Percentiles rank a stretch among this genome's conserved stretches.
Conservation (phyloP, 2,113 vertebrate species). For the Sardina pilchardus region DNA sequence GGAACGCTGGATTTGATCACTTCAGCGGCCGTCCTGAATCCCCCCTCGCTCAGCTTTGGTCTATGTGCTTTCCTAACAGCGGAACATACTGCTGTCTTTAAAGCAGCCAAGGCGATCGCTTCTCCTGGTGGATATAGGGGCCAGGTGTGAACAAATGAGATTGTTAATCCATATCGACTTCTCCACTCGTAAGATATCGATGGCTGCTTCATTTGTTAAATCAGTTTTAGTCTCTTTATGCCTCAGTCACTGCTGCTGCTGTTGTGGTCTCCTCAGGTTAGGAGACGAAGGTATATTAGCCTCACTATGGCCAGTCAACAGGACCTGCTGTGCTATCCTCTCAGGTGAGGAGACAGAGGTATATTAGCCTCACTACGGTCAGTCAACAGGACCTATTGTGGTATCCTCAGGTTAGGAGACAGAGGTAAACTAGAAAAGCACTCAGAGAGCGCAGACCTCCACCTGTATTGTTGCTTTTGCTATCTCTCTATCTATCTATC, state of each 20-base stretch:
- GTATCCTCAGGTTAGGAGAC: not conserved
- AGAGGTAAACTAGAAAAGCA: not conserved
- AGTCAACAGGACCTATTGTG: not conserved
- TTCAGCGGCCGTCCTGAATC: not conserved
- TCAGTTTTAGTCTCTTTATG: not conserved
- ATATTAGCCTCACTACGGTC: not conserved
- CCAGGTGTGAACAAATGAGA: not conserved
- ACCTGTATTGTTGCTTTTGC: too few relatives aligned
- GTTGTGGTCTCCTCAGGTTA: not conserved
- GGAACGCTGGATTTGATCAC: not conserved
- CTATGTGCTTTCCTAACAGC: slow-evolving; percentile 37
- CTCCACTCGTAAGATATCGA: not conserved
- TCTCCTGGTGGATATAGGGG: not conserved
- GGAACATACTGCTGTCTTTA: not conserved
- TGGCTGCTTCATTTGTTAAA: not conserved
- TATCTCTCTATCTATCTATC: too few relatives aligned
- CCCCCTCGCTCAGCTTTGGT: slow-evolving; percentile 12
- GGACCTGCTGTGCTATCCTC: not conserved
- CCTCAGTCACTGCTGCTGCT: not conserved
- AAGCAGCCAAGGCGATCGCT: not conserved
- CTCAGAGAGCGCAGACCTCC: too few relatives aligned
- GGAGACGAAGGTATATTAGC: not conserved
- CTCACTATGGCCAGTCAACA: not conserved
- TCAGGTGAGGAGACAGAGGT: not conserved
- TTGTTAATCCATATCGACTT: not conserved